phyloP scores from a whole-genome alignment of 2,113 vertebrate genomes.

The Tringa solitaria region DNA sequence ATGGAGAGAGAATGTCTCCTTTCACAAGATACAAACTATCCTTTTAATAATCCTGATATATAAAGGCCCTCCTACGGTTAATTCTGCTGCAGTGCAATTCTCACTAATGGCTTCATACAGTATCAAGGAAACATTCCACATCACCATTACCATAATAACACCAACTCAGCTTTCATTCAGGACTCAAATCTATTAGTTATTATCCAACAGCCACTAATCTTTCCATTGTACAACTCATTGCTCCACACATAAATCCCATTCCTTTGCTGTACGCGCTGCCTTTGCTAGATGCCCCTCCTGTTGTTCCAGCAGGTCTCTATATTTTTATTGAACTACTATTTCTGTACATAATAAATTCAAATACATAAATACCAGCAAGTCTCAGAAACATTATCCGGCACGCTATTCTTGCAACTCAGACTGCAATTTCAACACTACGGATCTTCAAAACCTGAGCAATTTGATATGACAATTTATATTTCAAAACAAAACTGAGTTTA shows the following conservation, averaged over 20 bases:
- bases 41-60: neutral
- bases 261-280: neutral
- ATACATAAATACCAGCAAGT: neutral
- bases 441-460: neutral
- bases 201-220: neutral
- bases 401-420: neutral
- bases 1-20: neutral
- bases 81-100: neutral
- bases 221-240: neutral
- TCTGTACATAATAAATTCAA: neutral
- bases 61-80: neutral
- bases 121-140: neutral
- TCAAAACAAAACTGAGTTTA: neutral
- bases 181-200: neutral
- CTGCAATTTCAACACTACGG: neutral
- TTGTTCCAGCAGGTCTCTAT: neutral
- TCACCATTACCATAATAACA: neutral
- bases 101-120: neutral
- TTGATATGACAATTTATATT: neutral
- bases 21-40: neutral
- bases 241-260: neutral
- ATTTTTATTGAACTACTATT: neutral
- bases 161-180: neutral
- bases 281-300: neutral
- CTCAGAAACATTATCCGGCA: neutral